A percentile compares a stretch with the other conserved stretches of the same genome.
Evolutionary conservation across 2,888 invertebrate species (phyloP).

Genomic region (Dyspetes luteomarginatus): DNA sequence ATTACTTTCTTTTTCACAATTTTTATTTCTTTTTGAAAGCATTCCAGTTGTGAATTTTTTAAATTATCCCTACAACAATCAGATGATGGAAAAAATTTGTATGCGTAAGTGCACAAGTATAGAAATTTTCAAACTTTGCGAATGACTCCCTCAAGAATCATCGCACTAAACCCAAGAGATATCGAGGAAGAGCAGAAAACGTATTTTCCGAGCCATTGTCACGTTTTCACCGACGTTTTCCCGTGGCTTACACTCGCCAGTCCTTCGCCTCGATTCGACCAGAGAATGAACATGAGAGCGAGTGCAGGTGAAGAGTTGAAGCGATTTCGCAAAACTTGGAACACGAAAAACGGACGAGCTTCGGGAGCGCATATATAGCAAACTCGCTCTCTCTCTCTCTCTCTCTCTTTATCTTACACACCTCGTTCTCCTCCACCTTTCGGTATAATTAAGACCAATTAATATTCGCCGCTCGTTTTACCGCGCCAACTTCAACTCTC

Average conservation of each 20-base stretch:
- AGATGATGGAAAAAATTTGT: constrained; percentile 1
- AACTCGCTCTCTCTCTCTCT: constrained; percentile 41
- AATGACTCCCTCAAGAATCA: constrained; percentile 46
- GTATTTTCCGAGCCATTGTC: constrained; percentile 50
- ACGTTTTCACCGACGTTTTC: constrained; percentile 52
- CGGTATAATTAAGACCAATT: constrained; percentile 80
- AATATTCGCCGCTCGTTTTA: constrained; percentile 78
- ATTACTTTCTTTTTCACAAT: not conserved
- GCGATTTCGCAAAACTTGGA: constrained; percentile 60
- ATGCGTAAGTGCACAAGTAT: constrained; percentile 4
- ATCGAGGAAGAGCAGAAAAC: constrained; percentile 28
- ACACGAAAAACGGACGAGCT: constrained; percentile 56
- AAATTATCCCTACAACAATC: not conserved
- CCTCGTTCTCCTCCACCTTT: constrained; percentile 49
- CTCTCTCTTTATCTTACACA: constrained; percentile 20
- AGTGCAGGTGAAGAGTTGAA: constrained; percentile 63
- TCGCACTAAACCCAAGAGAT: constrained; percentile 25
- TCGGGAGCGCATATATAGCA: constrained; percentile 11
- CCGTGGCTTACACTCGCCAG: constrained; percentile 33
- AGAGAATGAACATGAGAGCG: constrained; percentile 26
- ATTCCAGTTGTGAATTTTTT: not conserved
- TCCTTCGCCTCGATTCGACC: constrained; percentile 13
- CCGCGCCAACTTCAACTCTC: constrained; percentile 54
- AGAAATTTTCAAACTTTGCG: constrained; percentile 18
- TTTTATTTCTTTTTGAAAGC: not conserved